Base-by-base conservation (phyloP, 2,797 vertebrate genomes). In the Helostoma temminkii region DNA sequence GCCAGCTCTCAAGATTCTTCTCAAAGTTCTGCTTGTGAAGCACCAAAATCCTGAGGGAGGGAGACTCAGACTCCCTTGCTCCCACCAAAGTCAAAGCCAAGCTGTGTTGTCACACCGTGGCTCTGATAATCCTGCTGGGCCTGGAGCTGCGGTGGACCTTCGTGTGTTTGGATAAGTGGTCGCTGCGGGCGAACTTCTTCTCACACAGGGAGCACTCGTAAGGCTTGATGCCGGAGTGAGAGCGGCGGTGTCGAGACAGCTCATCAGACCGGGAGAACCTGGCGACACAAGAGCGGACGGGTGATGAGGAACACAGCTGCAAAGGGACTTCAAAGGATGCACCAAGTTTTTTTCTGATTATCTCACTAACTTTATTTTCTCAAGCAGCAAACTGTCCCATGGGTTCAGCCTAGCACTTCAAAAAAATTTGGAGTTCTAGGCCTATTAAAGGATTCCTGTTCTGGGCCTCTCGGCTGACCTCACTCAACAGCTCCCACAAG, bases 201-300 rank as follows among this genome's bases (percentile, higher is more conserved):
- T 94, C 93, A 3, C 94, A 95, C 79, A 95, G 86, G 0, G 90
- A 90, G 76, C 94, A 95, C 84, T 92, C 90, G 43, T 95, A 95
- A 1, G 94, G 94, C 71, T 95, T 95, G 70, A 95, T 85, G 47
- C 94, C 94, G 0, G 94, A 95, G 89, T 95, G 94, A 48, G 94
- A 95, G 78, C 94, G 93, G 2, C 93, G 88, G 63, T 95, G 94
- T 30, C 94, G 93, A 9, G 94, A 95, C 36, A 95, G 84, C 53
- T 95, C 94, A 4, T 95, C 94, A 0, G 94, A 95, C 5, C 94
- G 89, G 43, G 94, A 95, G 85, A 95, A 95, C 90, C 94, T 95
- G 82, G 49, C 0, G 21, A 82, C 30, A 71, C 15, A 37, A 73
- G 49, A 81, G 55, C 30, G 71, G 26, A 61, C 1, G 19, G 16